Conservation (phyloP, 2,888 invertebrate species). For the Trachelus troglodyta region DNA sequence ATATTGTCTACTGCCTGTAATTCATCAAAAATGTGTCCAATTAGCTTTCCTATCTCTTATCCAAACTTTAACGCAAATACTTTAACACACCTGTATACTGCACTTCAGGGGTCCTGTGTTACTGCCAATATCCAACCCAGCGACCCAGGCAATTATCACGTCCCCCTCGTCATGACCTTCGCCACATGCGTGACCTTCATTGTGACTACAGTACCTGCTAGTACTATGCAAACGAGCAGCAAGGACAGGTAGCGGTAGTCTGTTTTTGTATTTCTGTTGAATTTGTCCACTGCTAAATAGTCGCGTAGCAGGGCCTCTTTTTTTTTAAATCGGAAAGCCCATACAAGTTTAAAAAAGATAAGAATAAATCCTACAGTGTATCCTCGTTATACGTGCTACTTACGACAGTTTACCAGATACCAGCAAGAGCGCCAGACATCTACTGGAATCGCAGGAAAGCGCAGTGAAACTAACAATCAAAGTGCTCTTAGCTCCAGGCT, state of each 20-base stretch:
- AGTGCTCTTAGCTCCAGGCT: slow-evolving; percentile 56
- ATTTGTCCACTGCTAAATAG: slow-evolving; percentile 57
- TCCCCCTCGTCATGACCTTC: slow-evolving; percentile 45
- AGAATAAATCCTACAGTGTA: neutral
- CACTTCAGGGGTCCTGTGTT: slow-evolving; percentile 48
- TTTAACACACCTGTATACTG: slow-evolving; percentile 53
- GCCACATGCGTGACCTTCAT: slow-evolving; percentile 35
- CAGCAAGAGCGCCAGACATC: slow-evolving; percentile 57
- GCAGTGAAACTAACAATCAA: slow-evolving; percentile 54
- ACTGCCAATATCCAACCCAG: slow-evolving; percentile 56
- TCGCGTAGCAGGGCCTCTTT: slow-evolving; percentile 48
- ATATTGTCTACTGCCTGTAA: slow-evolving; percentile 53
- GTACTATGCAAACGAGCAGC: slow-evolving; percentile 52
- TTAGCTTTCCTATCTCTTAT: slow-evolving; percentile 5
- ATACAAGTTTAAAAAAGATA: neutral
- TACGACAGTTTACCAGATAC: slow-evolving; percentile 61
- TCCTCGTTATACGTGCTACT: slow-evolving; percentile 30
- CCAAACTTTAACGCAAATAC: neutral
- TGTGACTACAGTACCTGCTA: slow-evolving; percentile 31
- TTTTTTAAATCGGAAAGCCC: neutral
- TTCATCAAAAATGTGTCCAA: neutral
- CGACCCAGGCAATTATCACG: slow-evolving; percentile 59
- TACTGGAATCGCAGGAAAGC: slow-evolving; percentile 51
- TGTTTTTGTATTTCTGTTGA: slow-evolving; percentile 55
- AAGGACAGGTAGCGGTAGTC: slow-evolving; percentile 56